These are phyloP conservation scores for Ochotona princeps DNA, from an alignment of 2,113 vertebrate species.

Conservation along the genomic window DNA sequence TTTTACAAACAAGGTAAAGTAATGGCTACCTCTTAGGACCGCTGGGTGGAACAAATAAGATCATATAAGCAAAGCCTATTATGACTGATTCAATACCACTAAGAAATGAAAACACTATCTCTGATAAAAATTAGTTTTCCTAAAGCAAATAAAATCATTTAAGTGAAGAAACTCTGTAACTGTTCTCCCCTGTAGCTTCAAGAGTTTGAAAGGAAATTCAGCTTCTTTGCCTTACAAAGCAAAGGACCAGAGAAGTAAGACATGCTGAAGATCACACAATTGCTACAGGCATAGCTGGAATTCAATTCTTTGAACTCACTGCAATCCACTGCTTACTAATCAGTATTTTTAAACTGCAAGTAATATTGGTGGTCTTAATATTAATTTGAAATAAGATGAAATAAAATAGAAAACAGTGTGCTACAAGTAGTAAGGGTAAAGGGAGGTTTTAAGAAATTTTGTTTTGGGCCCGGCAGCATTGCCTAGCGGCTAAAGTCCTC, in stretches of 20 bases:
- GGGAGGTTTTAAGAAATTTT: constrained; percentile 3
- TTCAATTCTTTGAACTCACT: neutral
- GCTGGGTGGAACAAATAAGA: neutral
- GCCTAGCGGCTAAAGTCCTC: neutral
- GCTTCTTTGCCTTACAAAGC: constrained; percentile 25
- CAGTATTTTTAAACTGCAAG: constrained; percentile 5
- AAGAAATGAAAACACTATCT: neutral
- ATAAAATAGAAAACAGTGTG: neutral
- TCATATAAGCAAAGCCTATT: neutral
- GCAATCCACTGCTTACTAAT: neutral
- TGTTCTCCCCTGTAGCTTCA: neutral
- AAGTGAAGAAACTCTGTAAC: neutral
- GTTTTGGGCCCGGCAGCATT: too few species aligned
- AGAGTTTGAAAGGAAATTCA: neutral
- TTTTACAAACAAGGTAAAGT: neutral
- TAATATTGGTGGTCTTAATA: neutral
- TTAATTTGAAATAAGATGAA: constrained; percentile 8
- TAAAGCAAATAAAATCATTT: constrained; percentile 6
- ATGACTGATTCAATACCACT: neutral
- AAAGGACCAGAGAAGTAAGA: neutral
- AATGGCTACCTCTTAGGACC: neutral
- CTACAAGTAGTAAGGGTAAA: neutral
- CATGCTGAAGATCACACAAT: neutral
- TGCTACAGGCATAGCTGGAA: neutral
- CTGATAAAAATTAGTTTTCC: neutral